These are phyloP conservation scores for Ceratotherium simum DNA, from an alignment of 2,113 vertebrate genomes.

Conservation along the genomic window DNA sequence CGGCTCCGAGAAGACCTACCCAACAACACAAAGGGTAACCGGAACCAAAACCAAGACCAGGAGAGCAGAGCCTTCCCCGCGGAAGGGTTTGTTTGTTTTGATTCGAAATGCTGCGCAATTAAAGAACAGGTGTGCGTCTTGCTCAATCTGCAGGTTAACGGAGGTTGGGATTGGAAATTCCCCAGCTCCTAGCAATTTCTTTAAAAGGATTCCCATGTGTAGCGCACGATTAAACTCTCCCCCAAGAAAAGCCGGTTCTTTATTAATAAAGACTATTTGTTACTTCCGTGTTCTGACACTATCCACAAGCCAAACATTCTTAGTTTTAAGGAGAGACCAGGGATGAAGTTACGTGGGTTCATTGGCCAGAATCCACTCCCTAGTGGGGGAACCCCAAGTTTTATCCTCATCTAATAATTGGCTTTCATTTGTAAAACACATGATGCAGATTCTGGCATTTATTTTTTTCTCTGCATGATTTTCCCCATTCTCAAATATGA, in stretches of 20 bases:
- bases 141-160: conserved; percentile 32
- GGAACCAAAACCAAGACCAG: background rate
- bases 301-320: conserved; percentile 31
- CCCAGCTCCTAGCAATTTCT: conserved; percentile 46
- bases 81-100: conserved; percentile 66
- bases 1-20: background rate
- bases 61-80: background rate
- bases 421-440: conserved; percentile 18
- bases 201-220: conserved; percentile 56
- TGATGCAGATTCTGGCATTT: background rate
- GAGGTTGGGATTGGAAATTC: conserved; percentile 65
- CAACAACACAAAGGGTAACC: background rate
- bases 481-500: background rate
- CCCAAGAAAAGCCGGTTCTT: background rate
- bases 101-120: conserved; percentile 58
- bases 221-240: conserved; percentile 23
- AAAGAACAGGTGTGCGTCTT: conserved; percentile 64
- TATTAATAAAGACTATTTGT: conserved; percentile 31
- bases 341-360: background rate
- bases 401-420: background rate
- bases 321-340: background rate
- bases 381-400: background rate
- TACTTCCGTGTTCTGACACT: conserved; percentile 17
- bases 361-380: background rate
- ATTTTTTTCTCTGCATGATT: background rate